These are phyloP conservation scores for Drosophila subobscura DNA, from an alignment of 1,140 invertebrate species.

Conservation along the genomic window DNA sequence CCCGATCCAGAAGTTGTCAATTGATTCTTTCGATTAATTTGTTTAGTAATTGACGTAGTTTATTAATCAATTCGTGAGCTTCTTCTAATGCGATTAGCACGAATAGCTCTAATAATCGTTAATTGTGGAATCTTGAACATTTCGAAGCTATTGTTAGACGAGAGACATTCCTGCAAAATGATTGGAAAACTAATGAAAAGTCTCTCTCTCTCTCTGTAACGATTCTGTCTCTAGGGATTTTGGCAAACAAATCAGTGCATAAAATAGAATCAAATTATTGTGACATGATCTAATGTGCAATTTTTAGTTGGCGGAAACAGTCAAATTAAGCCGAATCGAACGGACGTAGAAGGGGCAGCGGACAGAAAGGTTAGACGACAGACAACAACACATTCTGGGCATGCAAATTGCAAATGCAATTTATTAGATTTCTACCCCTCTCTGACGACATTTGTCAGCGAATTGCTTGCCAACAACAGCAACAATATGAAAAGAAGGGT, in stretches of 20 bases:
- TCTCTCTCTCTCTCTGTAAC: slow-evolving; percentile 23
- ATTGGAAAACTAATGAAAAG: neutral
- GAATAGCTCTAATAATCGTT: slow-evolving; percentile 19
- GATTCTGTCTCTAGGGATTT: slow-evolving; percentile 2
- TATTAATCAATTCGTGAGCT: slow-evolving; percentile 38
- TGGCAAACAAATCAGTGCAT: slow-evolving; percentile 6
- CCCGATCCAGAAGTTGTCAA: slow-evolving; percentile 9
- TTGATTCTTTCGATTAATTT: slow-evolving; percentile 25
- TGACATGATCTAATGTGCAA: slow-evolving; percentile 78
- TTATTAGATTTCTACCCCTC: slow-evolving; percentile 56
- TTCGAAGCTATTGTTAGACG: slow-evolving; percentile 4
- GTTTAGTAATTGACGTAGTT: slow-evolving; percentile 41
- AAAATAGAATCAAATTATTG: slow-evolving; percentile 64
- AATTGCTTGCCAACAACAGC: slow-evolving; percentile 49
- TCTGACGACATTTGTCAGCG: slow-evolving; percentile 57
- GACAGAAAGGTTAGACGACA: slow-evolving; percentile 32
- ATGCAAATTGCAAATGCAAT: slow-evolving; percentile 65
- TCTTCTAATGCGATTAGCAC: slow-evolving; percentile 31
- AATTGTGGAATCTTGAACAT: slow-evolving; percentile 16
- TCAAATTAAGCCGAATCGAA: slow-evolving; percentile 25
- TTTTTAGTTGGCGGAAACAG: slow-evolving; percentile 69
- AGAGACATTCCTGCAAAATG: neutral
- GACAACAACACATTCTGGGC: slow-evolving; percentile 28
- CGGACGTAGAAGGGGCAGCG: slow-evolving; percentile 34
- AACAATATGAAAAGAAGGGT: slow-evolving; percentile 13